Percentiles rank a stretch among this genome's conserved stretches.
Conservation (phyloP, 2,888 invertebrate genomes). For the Drosophila setosimentum region DNA sequence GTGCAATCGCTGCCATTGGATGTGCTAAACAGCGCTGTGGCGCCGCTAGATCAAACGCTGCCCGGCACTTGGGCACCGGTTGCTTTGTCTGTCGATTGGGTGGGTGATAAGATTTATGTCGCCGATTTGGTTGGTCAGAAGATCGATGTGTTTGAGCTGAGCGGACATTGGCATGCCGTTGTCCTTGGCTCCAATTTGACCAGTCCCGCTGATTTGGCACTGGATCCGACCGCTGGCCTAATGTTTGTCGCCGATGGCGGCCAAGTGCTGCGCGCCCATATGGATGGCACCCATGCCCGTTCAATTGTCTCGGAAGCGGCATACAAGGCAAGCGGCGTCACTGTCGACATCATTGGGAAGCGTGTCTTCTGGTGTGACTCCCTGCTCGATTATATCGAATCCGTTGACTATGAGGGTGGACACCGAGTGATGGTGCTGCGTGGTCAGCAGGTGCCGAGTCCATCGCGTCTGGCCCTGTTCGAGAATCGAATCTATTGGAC, state of each 20-base stretch:
- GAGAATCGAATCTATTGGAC: conserved; percentile 96
- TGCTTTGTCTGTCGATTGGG: conserved; percentile 98
- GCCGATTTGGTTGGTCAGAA: conserved; percentile 97
- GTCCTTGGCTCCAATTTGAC: conserved; percentile 96
- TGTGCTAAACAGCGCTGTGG: conserved; percentile 85
- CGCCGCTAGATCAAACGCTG: conserved; percentile 88
- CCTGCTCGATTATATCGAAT: conserved; percentile 97
- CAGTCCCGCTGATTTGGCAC: conserved; percentile 94
- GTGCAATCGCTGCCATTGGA: conserved; percentile 87
- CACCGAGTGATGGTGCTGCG: conserved; percentile 92
- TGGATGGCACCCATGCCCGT: conserved; percentile 95
- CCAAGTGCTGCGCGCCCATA: conserved; percentile 94
- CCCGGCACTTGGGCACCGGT: conserved; percentile 96
- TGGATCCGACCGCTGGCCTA: conserved; percentile 95
- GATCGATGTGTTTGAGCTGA: conserved; percentile 96
- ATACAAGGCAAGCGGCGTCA: conserved; percentile 96
- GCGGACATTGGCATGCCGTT: conserved; percentile 94
- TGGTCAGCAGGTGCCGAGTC: conserved; percentile 94
- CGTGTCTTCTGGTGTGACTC: conserved; percentile 99
- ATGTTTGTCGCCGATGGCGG: conserved; percentile 95
- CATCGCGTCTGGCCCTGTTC: conserved; percentile 92
- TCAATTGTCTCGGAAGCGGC: conserved; percentile 96
- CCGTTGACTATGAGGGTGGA: conserved; percentile 96
- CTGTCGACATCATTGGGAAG: conserved; percentile 95
- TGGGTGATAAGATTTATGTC: conserved; percentile 97